Evolutionary conservation across 2,113 vertebrate species (phyloP).

Genomic region (Candoia aspera): DNA sequence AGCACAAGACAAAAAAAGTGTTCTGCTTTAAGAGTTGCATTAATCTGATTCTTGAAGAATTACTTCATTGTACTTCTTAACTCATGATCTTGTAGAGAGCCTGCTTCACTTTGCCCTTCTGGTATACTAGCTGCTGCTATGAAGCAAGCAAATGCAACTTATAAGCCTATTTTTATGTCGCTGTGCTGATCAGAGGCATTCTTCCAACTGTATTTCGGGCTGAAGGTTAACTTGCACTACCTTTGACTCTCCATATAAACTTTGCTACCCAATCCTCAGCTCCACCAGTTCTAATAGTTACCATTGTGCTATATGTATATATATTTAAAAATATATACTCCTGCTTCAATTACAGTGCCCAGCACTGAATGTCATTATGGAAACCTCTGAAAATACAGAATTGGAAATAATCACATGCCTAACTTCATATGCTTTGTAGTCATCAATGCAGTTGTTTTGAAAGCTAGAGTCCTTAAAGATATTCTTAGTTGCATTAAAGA

Average conservation of each 20-base stretch:
- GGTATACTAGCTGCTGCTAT: neutral
- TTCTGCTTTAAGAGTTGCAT: neutral
- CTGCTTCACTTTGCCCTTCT: neutral
- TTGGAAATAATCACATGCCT: neutral
- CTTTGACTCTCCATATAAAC: neutral
- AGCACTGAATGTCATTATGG: slow-evolving; percentile 11
- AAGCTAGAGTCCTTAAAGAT: neutral
- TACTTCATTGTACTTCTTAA: neutral
- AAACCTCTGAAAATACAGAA: slow-evolving; percentile 34
- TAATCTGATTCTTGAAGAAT: neutral
- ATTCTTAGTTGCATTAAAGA: neutral
- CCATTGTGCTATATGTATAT: neutral
- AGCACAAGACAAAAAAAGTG: neutral
- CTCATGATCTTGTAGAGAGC: neutral
- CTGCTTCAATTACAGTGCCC: slow-evolving; percentile 17
- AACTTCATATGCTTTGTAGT: neutral
- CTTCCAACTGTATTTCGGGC: neutral
- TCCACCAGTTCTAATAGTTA: neutral
- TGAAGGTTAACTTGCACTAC: neutral
- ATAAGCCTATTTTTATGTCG: neutral
- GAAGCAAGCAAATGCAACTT: neutral
- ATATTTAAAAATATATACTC: neutral
- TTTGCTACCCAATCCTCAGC: neutral
- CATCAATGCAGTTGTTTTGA: neutral
- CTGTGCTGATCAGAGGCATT: neutral